Evolutionary conservation across 2,113 vertebrate species (phyloP).

Genomic region (Mionectes macconnelli): DNA sequence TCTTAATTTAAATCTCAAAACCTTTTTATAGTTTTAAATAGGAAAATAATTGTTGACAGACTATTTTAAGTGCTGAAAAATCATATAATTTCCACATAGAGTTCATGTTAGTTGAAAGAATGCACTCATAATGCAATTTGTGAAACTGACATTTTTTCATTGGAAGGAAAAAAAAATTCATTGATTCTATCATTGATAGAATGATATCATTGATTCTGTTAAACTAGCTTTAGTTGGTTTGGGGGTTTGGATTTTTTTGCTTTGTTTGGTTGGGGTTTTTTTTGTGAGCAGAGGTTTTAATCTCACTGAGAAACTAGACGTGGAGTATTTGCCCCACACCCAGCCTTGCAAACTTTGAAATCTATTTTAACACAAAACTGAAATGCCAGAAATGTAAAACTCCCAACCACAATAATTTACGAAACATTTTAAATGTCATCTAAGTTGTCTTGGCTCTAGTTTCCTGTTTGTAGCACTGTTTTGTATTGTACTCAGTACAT

Average conservation of each 20-base stretch:
- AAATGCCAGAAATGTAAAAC: not conserved
- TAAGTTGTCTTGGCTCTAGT: not conserved
- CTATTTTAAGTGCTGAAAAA: not conserved
- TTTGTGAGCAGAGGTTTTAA: not conserved
- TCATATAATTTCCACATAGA: not conserved
- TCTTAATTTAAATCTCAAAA: not conserved
- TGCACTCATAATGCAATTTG: not conserved
- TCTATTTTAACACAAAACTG: not conserved
- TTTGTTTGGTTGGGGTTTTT: not conserved
- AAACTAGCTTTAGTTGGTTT: not conserved
- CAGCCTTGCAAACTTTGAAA: not conserved
- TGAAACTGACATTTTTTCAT: not conserved
- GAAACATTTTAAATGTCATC: not conserved
- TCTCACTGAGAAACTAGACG: not conserved
- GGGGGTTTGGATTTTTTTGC: not conserved
- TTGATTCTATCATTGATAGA: too few relatives aligned
- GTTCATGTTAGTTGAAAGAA: not conserved
- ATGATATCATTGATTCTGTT: not conserved
- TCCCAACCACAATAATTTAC: not conserved
- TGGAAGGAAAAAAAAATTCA: not conserved
- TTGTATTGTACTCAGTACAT: not conserved
- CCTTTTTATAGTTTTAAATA: not conserved
- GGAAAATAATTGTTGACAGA: not conserved
- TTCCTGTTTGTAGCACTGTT: not conserved
- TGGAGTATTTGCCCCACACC: fast-evolving